Evolutionary conservation across 2,888 invertebrate genomes (phyloP).

Genomic region (Carpatolechia fugitivella): DNA sequence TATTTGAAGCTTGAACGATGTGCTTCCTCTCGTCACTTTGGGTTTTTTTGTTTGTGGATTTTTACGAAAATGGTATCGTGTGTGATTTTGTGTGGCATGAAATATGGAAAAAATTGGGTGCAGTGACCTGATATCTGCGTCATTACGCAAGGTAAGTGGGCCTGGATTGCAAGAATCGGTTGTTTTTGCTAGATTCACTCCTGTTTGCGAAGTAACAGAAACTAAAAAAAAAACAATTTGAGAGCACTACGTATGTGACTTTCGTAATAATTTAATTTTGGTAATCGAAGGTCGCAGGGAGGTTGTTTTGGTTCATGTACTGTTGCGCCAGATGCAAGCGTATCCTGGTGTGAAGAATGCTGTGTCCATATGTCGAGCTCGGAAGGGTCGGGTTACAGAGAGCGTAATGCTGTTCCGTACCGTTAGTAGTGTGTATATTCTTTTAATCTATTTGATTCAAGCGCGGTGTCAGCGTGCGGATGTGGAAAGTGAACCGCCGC

Average conservation of each 20-base stretch:
- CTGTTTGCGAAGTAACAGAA: conserved; percentile 19
- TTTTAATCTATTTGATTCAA: conserved; percentile 34
- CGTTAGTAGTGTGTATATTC: conserved; percentile 46
- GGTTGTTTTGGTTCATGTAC: conserved; percentile 34
- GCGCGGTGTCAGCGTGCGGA: conserved; percentile 11
- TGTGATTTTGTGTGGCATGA: conserved; percentile 72
- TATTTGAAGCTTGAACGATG: conserved; percentile 93
- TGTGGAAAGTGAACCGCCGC: conserved; percentile 16
- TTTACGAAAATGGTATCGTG: conserved; percentile 76
- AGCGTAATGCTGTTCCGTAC: conserved; percentile 35
- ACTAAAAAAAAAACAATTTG: conserved; percentile 52
- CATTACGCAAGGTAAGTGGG: conserved; percentile 57
- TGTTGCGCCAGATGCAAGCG: conserved; percentile 27
- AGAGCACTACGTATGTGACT: conserved; percentile 51
- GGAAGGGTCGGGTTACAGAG: conserved; percentile 54
- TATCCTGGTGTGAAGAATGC: conserved; percentile 52
- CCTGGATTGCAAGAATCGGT: conserved; percentile 17
- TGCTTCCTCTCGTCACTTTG: conserved; percentile 88
- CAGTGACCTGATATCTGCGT: conserved; percentile 67
- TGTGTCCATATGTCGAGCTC: conserved; percentile 66
- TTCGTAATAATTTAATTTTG: conserved; percentile 55
- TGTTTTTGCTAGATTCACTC: neutral
- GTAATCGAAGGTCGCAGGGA: conserved; percentile 52
- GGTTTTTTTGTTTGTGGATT: conserved; percentile 77
- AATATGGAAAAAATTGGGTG: conserved; percentile 78